Evolutionary conservation across 2,797 vertebrate species (phyloP).

Genomic region (Delichon dasypus): DNA sequence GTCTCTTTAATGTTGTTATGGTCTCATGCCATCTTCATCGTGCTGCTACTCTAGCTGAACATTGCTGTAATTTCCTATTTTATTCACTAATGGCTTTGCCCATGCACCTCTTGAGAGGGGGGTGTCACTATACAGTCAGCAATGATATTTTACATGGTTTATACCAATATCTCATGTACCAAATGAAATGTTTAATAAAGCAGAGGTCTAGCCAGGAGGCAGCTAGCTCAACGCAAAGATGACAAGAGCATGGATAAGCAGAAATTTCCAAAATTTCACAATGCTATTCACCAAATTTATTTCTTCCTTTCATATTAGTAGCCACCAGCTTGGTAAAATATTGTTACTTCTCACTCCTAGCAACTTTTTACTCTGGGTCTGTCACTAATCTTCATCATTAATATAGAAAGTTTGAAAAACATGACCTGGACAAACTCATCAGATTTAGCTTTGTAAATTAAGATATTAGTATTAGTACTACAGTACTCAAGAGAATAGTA

Average conservation of each 20-base stretch:
- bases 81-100: not conserved
- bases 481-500: not conserved
- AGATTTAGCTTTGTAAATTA: not conserved
- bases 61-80: not conserved
- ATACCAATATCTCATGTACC: not conserved
- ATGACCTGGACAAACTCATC: not conserved
- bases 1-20: not conserved
- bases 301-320: not conserved
- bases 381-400: not conserved
- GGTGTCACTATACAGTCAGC: not conserved
- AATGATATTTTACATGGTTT: not conserved
- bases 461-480: not conserved
- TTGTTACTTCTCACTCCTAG: not conserved
- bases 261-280: not conserved
- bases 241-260: not conserved
- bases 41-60: not conserved
- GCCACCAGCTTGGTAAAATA: not conserved
- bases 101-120: accelerated
- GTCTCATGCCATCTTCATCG: not conserved
- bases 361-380: not conserved
- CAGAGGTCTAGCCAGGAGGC: not conserved
- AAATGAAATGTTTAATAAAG: not conserved
- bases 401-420: not conserved
- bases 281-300: not conserved
- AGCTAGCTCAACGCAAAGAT: not conserved